phyloP scores from a whole-genome alignment of 2,888 invertebrate species.

The Coelogynopora nodosa region DNA sequence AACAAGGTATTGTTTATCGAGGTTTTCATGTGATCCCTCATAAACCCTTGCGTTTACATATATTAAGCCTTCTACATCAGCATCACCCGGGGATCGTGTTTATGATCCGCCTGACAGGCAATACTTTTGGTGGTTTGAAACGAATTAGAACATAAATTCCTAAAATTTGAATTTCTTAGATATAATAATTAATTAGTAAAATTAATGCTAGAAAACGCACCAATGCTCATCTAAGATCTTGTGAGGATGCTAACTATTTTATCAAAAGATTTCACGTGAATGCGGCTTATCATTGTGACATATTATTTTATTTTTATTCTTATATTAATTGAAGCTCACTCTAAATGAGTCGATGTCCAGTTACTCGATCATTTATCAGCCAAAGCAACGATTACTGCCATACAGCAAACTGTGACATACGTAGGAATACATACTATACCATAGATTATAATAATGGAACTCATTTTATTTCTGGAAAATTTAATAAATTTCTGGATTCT shows the following conservation, averaged over 20 bases:
- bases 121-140: conserved; percentile 41
- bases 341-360: conserved; percentile 37
- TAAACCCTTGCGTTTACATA: neutral
- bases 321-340: neutral
- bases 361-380: conserved; percentile 2
- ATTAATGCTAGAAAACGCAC: conserved; percentile 32
- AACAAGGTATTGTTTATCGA: conserved; percentile 15
- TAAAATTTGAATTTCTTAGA: neutral
- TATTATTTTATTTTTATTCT: neutral
- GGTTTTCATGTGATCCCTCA: conserved; percentile 5
- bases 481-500: conserved; percentile 15
- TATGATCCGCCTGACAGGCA: conserved; percentile 38
- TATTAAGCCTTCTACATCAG: conserved; percentile 34
- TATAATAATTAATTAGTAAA: too few species aligned
- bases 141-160: conserved; percentile 21
- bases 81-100: conserved; percentile 40
- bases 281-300: neutral
- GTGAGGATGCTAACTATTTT: conserved; percentile 37
- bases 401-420: conserved; percentile 22
- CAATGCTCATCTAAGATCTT: conserved; percentile 30
- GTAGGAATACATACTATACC: neutral
- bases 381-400: neutral
- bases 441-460: conserved; percentile 36
- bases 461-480: conserved; percentile 32
- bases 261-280: conserved; percentile 29